Evolutionary conservation across 2,888 invertebrate species (phyloP).

Genomic region (Parapristionchus giblindavisi): DNA sequence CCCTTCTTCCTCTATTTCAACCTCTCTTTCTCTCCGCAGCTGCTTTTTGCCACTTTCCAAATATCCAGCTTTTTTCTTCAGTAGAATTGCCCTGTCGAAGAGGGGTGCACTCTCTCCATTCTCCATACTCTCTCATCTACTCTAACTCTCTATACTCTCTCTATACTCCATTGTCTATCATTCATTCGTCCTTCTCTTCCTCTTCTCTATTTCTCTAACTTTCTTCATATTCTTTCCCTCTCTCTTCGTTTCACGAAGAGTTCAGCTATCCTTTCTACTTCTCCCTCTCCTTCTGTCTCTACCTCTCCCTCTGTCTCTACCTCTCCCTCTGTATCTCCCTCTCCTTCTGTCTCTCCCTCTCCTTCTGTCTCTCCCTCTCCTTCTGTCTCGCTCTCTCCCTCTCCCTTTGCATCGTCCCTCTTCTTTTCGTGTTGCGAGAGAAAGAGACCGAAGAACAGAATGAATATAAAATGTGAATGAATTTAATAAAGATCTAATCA

Average conservation of each 20-base stretch:
- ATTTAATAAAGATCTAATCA: background rate
- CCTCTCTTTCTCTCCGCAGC: constrained; percentile 16
- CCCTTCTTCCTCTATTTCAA: background rate
- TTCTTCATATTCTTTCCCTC: constrained; percentile 17
- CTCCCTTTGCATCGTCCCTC: constrained; percentile 3
- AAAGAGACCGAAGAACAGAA: background rate
- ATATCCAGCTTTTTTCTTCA: constrained; percentile 37
- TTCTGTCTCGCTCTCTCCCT: constrained; percentile 14
- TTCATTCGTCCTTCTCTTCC: background rate
- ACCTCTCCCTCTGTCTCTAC: background rate
- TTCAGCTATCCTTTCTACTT: background rate
- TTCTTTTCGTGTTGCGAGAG: constrained; percentile 20
- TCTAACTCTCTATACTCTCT: background rate
- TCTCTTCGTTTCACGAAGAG: constrained; percentile 12
- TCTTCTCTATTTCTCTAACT: constrained; percentile 6
- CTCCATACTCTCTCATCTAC: background rate
- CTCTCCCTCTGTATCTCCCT: background rate
- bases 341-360: constrained; percentile 27
- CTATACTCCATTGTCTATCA: background rate
- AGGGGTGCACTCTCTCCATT: too few relatives aligned
- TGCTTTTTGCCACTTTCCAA: constrained; percentile 39
- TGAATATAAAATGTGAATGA: too few relatives aligned
- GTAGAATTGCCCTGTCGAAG: constrained; percentile 35
- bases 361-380: constrained; percentile 16
- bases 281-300: background rate